Conservation (phyloP, 1,140 invertebrate genomes). For the Cotesia typhae region DNA sequence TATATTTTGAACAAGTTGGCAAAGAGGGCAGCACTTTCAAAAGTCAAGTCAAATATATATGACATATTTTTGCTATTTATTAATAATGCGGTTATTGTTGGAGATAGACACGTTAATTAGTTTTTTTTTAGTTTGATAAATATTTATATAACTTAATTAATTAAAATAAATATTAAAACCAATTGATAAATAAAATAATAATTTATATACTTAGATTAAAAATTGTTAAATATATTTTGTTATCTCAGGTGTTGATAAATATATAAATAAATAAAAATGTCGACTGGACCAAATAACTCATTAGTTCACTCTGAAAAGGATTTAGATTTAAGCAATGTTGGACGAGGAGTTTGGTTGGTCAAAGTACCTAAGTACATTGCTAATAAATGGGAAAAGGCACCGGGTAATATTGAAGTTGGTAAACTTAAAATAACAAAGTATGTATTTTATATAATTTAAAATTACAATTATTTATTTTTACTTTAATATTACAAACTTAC, state of each 20-base stretch:
- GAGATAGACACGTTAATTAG: too few species aligned
- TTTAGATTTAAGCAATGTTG: constrained; percentile 87
- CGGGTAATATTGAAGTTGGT: constrained; percentile 80
- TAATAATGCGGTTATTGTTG: too few species aligned
- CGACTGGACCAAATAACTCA: constrained; percentile 13
- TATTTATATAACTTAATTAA: too few species aligned
- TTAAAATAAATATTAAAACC: too few species aligned
- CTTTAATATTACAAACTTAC: not conserved
- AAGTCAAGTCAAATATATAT: too few species aligned
- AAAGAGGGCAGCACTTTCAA: too few species aligned
- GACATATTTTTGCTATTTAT: too few species aligned
- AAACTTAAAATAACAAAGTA: constrained; percentile 80
- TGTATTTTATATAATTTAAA: constrained; percentile 44
- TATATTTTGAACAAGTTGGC: too few species aligned
- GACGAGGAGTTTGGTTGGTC: constrained; percentile 92
- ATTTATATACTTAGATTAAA: too few species aligned
- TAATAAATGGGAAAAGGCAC: constrained; percentile 87
- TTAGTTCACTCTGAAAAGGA: constrained; percentile 74
- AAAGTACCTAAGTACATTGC: constrained; percentile 97
- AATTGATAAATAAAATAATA: too few species aligned
- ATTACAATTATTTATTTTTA: constrained; percentile 21
- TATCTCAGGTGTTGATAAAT: not conserved
- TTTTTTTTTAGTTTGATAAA: too few species aligned
- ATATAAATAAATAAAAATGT: constrained; percentile 32
- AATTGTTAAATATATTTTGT: constrained; percentile 7